Evolutionary conservation across 2,113 vertebrate species (phyloP).

Genomic region (Albula goreensis): DNA sequence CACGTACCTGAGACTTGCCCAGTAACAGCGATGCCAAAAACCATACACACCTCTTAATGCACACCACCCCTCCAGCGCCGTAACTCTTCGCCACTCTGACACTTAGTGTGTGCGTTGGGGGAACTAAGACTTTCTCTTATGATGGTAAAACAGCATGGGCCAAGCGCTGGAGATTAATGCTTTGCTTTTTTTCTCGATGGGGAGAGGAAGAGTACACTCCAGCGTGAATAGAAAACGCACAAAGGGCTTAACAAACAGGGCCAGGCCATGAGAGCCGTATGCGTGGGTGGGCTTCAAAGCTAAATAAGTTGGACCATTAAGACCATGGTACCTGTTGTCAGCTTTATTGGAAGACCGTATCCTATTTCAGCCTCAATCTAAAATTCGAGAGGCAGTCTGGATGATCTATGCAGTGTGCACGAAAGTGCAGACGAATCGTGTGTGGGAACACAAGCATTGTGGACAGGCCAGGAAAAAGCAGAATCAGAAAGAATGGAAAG

Average conservation of each 20-base stretch:
- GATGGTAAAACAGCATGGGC: background rate
- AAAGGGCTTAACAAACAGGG: conserved; percentile 7
- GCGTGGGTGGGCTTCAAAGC: conserved; percentile 23
- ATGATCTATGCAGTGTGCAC: background rate
- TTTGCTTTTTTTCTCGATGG: background rate
- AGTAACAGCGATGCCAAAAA: background rate
- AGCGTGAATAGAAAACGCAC: background rate
- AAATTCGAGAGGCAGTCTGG: background rate
- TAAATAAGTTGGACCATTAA: conserved; percentile 16
- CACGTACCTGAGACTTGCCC: background rate
- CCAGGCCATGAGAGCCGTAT: background rate
- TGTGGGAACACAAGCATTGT: background rate
- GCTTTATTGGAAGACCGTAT: conserved; percentile 16
- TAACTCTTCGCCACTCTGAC: background rate
- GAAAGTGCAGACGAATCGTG: background rate
- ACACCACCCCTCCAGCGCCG: background rate
- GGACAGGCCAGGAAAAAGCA: background rate
- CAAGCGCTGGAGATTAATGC: background rate
- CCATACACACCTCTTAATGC: background rate
- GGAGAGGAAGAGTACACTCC: background rate
- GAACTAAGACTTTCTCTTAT: background rate
- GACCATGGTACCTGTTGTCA: conserved; percentile 18
- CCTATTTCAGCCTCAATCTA: conserved; percentile 4
- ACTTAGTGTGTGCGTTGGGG: background rate
- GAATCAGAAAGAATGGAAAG: background rate